Evolutionary conservation across 2,888 invertebrate species (phyloP), one percentile per base, ranked within the genome.

Genomic region (Drosophila rubida): DNA sequence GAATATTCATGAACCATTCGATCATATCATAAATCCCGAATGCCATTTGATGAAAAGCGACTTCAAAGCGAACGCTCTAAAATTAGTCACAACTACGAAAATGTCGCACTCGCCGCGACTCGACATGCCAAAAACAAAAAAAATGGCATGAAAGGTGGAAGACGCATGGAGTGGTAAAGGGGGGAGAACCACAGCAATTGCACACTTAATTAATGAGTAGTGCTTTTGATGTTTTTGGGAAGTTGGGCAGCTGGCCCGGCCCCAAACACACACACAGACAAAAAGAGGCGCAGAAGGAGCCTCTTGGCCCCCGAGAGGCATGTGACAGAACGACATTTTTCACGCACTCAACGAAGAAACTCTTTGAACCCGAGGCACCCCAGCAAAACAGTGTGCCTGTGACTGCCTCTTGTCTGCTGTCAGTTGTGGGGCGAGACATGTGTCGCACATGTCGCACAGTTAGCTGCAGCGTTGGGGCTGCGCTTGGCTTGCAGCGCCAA

Each of bases 191-290:
- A 51, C 60, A 70, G 80, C 75, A 87, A 90, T 90, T 90, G 90
- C 88, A 90, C 90, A 90, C 90, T 90, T 90, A 90, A 90, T 90
- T 90, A 90, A 90, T 90, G 90, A 88, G 89, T 77, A 83, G 80
- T 78, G 83, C 87, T 85, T 89, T 89, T 89, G 85, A 85, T 85
- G 83, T 85, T 77, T 71, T 72, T 73, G 69, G 72, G 65, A 81
- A 79, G 76, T 87, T 71, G 64, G 74, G 70, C 76, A 77, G 74
- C 79, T 75, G 75, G 69, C 23, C 32, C n/a, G 6, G n/a, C 32
- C 46, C 69, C 68, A 68, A 7, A 27, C 32, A 19, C 14, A 39
- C n/a, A 30, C 42, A 9, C 42, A 22, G n/a, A n/a, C n/a, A n/a
- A n/a, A n/a, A n/a, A n/a, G n/a, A n/a, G n/a, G n/a, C n/a, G n/a